Conservation (phyloP, 2,113 vertebrate species). For the Typhlomys cinereus region DNA sequence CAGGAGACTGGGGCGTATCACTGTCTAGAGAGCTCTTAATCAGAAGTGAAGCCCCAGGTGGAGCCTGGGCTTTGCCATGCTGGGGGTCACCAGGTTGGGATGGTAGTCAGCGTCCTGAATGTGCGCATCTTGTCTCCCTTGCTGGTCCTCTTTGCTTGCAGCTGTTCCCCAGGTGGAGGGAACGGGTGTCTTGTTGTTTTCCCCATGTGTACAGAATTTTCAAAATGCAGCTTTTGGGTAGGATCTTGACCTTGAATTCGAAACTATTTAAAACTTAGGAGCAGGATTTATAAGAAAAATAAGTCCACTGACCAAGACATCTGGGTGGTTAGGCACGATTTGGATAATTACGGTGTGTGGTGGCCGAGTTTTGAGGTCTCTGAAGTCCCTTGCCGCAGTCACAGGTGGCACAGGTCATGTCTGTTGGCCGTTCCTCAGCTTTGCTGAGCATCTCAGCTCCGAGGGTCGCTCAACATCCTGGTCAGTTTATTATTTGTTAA, state of each 20-base stretch:
- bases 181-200: neutral
- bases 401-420: accelerated
- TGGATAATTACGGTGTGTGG: no score
- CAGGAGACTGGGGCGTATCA: neutral
- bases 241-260: neutral
- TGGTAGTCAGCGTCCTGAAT: neutral
- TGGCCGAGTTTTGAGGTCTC: neutral
- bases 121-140: neutral
- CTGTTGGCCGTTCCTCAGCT: accelerated
- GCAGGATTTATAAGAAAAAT: neutral
- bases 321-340: neutral
- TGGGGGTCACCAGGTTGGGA: neutral
- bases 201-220: neutral
- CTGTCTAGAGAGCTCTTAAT: neutral
- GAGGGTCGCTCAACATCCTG: neutral
- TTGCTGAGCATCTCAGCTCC: accelerated
- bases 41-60: neutral
- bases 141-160: neutral
- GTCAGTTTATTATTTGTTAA: neutral
- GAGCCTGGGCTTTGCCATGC: slow-evolving; percentile 38
- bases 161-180: neutral
- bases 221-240: neutral
- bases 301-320: neutral
- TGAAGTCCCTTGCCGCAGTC: neutral
- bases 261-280: neutral